Evolutionary conservation across 2,797 vertebrate genomes (phyloP).

Genomic region (Oreochromis grahami): DNA sequence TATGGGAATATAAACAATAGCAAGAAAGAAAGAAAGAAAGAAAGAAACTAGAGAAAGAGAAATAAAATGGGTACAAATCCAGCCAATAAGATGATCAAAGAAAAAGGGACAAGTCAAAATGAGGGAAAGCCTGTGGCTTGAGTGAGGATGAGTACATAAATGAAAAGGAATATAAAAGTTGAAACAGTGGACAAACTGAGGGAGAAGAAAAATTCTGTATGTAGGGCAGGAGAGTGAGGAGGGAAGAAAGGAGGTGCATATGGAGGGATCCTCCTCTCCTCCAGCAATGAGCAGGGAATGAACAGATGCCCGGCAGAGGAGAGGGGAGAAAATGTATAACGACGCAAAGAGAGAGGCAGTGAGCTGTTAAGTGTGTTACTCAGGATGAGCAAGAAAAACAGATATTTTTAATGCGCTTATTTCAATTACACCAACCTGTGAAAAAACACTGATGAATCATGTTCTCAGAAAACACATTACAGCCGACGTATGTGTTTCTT

Average conservation of each 20-base stretch:
- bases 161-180: background rate
- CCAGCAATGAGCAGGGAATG: conserved; percentile 30
- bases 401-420: background rate
- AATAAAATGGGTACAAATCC: background rate
- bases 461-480: background rate
- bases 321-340: background rate
- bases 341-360: background rate
- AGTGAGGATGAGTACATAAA: background rate
- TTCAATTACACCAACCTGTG: background rate
- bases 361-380: background rate
- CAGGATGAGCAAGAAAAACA: background rate
- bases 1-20: background rate
- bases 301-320: conserved; percentile 55
- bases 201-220: conserved; percentile 1
- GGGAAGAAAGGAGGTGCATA: conserved; percentile 25
- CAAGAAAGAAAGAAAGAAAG: background rate
- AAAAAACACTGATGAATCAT: background rate
- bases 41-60: background rate
- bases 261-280: conserved; percentile 45
- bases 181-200: background rate
- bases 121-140: background rate
- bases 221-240: conserved; percentile 39
- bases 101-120: background rate
- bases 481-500: background rate
- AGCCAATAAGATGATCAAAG: background rate